Base-by-base conservation (phyloP, 2,888 invertebrate species). In the Cacoxenus indagator region DNA sequence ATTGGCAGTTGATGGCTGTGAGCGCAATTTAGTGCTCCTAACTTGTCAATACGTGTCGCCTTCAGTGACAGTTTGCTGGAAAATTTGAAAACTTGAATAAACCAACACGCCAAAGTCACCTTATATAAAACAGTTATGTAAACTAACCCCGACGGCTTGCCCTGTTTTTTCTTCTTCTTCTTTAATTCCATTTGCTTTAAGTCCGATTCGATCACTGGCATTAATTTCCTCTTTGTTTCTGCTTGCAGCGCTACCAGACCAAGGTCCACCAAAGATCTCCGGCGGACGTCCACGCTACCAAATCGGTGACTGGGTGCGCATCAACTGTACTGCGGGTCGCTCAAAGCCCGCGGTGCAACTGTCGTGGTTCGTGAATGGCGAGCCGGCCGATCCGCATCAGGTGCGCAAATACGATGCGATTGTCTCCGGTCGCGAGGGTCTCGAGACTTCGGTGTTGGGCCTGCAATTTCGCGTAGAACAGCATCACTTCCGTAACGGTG, bases 401-500 rank as follows among this genome's bases (percentile, higher is more conserved):
- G 71, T 90, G 45, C 84, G 88, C 43, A 89, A 90, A 31, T 92
- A 91, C 24, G 89, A 90, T 55, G 89, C 88, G 27, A 87, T 90
- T 31, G 85, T 90, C 45, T 89, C 90, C 22, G 91, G 91, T 14
- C 88, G 90, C 1, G 91, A 92, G 75, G 91, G 92, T 17, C 88
- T 93, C 68, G 92, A 93, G 86, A 92, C 92, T 14, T 91, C 93
- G 1, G 90, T 91, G 62, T 87, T 93, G 69, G 93, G 92, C 29
- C 88, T 94, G 72, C 91, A 93, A 84, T 93, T 94, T 87, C 90
- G 90, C 73, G 92, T 93, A 64, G 90, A 90, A 65, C 90, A 90
- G 78, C 91, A 92, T 82, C 93, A 94, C 87, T 93, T 93, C 88
- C 90, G 91, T 78, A 89, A 90, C 70, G 93, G 93, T 70, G 93